Percentiles rank a stretch among this genome's conserved stretches.
Evolutionary conservation across 35 echinoderm and acorn worm genomes (phyloP).

Genomic region (Ophiothrix spiculata): DNA sequence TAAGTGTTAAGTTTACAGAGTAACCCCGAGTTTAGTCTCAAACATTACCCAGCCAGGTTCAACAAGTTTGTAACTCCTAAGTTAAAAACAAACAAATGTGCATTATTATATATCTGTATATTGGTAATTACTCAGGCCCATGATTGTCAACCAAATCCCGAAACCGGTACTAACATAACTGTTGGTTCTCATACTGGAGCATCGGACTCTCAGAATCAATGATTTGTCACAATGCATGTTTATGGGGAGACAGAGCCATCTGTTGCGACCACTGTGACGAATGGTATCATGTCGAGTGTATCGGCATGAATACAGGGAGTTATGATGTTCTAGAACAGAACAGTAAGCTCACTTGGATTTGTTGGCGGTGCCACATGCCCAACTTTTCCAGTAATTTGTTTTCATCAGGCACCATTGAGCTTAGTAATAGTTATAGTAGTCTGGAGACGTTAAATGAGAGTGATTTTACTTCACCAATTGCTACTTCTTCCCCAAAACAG

Average conservation of each 20-base stretch:
- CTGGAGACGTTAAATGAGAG: background rate
- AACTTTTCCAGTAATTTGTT: background rate
- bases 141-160: too few relatives aligned
- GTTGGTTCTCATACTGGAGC: background rate
- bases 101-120: too few relatives aligned
- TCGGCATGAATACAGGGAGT: background rate
- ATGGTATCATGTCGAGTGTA: background rate
- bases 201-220: background rate
- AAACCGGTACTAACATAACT: too few relatives aligned
- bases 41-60: too few relatives aligned
- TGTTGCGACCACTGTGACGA: background rate
- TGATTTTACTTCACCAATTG: background rate
- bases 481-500: background rate
- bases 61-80: too few relatives aligned
- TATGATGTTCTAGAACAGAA: background rate
- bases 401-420: background rate
- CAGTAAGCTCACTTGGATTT: background rate
- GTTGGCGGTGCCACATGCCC: background rate
- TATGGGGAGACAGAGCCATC: background rate
- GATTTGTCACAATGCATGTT: background rate
- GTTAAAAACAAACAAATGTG: too few relatives aligned
- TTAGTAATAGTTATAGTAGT: background rate
- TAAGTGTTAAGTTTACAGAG: too few relatives aligned
- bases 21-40: too few relatives aligned
- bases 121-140: too few relatives aligned